Evolutionary conservation across 2,113 vertebrate genomes (phyloP).

Genomic region (Euleptes europaea): DNA sequence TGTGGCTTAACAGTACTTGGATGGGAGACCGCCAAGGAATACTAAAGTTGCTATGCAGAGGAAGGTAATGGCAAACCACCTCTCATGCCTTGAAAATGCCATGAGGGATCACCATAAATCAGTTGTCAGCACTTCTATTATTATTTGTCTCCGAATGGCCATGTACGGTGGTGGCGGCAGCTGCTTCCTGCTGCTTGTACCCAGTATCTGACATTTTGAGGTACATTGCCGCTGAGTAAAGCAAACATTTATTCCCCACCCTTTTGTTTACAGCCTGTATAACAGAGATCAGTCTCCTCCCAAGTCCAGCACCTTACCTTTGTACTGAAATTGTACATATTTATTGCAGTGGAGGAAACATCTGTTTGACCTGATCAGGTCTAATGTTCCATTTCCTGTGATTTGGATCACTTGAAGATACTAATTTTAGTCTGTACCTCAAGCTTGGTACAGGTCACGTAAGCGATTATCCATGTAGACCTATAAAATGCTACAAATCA

Average conservation of each 20-base stretch:
- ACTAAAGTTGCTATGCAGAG: too few relatives aligned
- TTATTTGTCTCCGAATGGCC: not conserved
- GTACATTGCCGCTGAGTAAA: too few relatives aligned
- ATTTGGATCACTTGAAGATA: not conserved
- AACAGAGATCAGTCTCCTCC: not conserved
- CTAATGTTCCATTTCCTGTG: not conserved
- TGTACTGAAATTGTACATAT: not conserved
- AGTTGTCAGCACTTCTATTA: not conserved
- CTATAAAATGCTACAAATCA: not conserved
- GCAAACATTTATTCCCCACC: not conserved
- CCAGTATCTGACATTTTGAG: not conserved
- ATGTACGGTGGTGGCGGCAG: not conserved
- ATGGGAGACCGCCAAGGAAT: too few relatives aligned
- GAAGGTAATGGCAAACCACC: too few relatives aligned
- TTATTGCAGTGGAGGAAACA: not conserved
- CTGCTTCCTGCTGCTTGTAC: too few relatives aligned
- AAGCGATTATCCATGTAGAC: not conserved
- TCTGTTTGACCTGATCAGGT: constrained; percentile 1
- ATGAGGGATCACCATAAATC: too few relatives aligned
- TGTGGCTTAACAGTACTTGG: too few relatives aligned
- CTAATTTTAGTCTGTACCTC: constrained; percentile 20
- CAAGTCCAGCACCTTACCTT: not conserved
- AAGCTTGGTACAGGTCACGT: not conserved
- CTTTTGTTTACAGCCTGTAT: not conserved
- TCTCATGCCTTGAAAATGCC: too few relatives aligned